Percentiles rank a stretch among this genome's conserved stretches.
phyloP scores from a whole-genome alignment of 2,113 vertebrate genomes.

The Cebidichthys violaceus region DNA sequence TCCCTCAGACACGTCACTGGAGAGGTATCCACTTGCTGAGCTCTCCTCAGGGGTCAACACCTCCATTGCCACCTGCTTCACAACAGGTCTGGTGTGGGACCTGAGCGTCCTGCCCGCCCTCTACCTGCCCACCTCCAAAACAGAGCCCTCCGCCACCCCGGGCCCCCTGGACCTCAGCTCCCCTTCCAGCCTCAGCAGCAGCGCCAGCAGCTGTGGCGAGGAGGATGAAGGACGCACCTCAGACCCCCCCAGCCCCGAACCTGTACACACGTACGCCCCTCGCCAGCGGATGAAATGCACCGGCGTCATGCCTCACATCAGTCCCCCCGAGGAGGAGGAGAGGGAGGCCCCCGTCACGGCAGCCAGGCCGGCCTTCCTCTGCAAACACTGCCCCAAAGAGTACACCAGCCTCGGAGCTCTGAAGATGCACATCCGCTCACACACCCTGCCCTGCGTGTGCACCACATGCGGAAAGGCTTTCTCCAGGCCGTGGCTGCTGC shows the following conservation, averaged over 20 bases:
- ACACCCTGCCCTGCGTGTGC: slow-evolving; percentile 94
- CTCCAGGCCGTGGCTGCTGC: slow-evolving; percentile 94
- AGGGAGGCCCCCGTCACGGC: slow-evolving; percentile 72
- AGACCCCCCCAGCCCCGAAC: slow-evolving; percentile 91
- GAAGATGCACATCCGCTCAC: slow-evolving; percentile 97
- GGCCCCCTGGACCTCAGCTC: slow-evolving; percentile 92
- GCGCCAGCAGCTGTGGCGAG: slow-evolving; percentile 88
- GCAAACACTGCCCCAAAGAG: slow-evolving; percentile 96
- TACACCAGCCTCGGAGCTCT: slow-evolving; percentile 94
- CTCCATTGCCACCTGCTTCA: slow-evolving; percentile 84
- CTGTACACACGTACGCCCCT: slow-evolving; percentile 87
- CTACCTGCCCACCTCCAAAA: slow-evolving; percentile 82
- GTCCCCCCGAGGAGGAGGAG: slow-evolving; percentile 81
- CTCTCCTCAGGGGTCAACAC: slow-evolving; percentile 70
- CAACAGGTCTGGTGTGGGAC: slow-evolving; percentile 91
- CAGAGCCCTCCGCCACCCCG: slow-evolving; percentile 74
- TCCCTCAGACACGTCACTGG: slow-evolving; percentile 83
- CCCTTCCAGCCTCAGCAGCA: slow-evolving; percentile 84
- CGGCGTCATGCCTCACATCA: slow-evolving; percentile 86
- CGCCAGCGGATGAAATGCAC: slow-evolving; percentile 84
- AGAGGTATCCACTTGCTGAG: slow-evolving; percentile 86
- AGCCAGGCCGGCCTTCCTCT: slow-evolving; percentile 88
- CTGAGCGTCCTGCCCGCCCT: slow-evolving; percentile 86
- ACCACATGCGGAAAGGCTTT: slow-evolving; percentile 95
- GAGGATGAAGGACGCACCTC: slow-evolving; percentile 94